Evolutionary conservation across 2,797 vertebrate species (phyloP).

Genomic region (Gorsachius magnificus): DNA sequence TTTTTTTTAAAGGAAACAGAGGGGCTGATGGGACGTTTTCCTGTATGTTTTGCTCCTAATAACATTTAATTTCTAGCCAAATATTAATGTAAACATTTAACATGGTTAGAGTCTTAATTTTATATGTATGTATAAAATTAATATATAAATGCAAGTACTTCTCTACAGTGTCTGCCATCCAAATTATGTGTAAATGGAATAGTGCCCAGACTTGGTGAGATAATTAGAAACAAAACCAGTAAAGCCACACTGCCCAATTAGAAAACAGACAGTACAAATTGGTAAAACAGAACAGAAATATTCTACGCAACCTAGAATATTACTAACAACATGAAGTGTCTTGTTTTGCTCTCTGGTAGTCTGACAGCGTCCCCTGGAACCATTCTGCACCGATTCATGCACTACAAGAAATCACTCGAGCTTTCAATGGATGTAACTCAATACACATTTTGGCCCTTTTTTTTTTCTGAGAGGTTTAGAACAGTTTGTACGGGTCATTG

Average conservation of each 20-base stretch:
- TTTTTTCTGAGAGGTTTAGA: neutral
- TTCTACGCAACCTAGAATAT: neutral
- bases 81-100: neutral
- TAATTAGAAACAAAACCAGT: conserved; percentile 25
- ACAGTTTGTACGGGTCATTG: neutral
- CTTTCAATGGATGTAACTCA: neutral
- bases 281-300: neutral
- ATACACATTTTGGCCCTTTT: conserved; percentile 16
- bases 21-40: neutral
- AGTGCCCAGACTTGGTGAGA: conserved; percentile 10
- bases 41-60: neutral
- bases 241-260: neutral
- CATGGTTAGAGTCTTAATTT: neutral
- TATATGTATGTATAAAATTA: neutral
- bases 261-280: neutral
- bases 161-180: neutral
- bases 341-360: neutral
- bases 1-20: neutral
- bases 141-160: neutral
- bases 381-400: neutral
- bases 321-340: neutral
- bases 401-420: neutral
- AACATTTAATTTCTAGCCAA: neutral
- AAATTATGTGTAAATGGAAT: neutral
- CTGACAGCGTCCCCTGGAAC: neutral